Conservation (phyloP, 2,113 vertebrate species). For the Dryoscopus gambensis region DNA sequence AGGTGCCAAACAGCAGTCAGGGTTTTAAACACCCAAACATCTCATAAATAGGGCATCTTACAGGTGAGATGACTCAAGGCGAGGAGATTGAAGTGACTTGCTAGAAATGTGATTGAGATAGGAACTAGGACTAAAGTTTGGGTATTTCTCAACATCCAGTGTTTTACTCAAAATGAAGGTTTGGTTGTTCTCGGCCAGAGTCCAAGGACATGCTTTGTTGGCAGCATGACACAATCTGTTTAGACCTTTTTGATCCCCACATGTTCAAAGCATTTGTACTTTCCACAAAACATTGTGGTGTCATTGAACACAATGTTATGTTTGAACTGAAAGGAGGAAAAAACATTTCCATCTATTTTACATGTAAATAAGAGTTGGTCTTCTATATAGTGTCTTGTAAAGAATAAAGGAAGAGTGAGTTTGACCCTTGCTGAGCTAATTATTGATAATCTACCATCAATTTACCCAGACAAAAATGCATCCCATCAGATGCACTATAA, state of each 20-base stretch:
- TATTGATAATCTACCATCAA: not conserved
- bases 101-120: not conserved
- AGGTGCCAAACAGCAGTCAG: not conserved
- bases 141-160: not conserved
- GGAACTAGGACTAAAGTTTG: not conserved
- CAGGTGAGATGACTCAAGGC: not conserved
- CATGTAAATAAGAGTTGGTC: not conserved
- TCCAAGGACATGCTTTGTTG: slow-evolving; percentile 30
- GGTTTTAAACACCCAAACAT: not conserved
- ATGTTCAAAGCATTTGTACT: slow-evolving; percentile 30
- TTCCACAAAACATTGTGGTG: slow-evolving; percentile 28
- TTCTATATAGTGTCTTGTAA: not conserved
- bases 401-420: not conserved
- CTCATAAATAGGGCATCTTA: not conserved
- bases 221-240: slow-evolving; percentile 5
- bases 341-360: not conserved
- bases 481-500: not conserved
- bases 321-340: slow-evolving; percentile 6
- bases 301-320: not conserved
- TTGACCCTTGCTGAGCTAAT: not conserved
- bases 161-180: not conserved
- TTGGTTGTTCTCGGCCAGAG: slow-evolving; percentile 15
- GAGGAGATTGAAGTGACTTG: not conserved
- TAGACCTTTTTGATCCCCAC: slow-evolving; percentile 27
- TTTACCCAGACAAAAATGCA: not conserved